A percentile compares a stretch with the other conserved stretches of the same genome.
Evolutionary conservation across 2,797 vertebrate genomes (phyloP).

Genomic region (Crypturellus tataupa): DNA sequence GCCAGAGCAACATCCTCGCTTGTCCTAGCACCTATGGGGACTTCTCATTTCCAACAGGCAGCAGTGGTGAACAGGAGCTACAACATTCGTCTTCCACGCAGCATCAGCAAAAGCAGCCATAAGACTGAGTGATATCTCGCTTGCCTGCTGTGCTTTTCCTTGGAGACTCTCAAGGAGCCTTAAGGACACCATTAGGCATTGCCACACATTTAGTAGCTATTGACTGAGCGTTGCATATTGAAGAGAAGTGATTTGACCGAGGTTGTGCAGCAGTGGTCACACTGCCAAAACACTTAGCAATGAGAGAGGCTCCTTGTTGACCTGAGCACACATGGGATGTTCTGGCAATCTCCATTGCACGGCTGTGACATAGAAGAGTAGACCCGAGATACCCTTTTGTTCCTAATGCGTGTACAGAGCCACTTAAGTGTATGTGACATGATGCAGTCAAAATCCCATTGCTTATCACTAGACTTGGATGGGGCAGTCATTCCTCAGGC

Average conservation of each 20-base stretch:
- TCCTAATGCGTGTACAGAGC: background rate
- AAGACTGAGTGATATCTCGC: background rate
- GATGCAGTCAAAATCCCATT: rapidly evolving
- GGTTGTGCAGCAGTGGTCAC: background rate
- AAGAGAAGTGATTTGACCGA: background rate
- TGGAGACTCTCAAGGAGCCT: background rate
- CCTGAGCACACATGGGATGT: background rate
- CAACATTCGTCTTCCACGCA: background rate
- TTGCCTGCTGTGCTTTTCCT: background rate
- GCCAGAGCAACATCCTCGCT: background rate
- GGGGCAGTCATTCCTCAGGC: background rate
- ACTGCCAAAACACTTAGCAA: background rate
- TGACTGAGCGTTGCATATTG: background rate
- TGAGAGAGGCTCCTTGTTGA: background rate
- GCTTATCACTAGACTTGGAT: background rate
- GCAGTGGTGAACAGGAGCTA: background rate
- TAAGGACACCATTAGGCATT: background rate
- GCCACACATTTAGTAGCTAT: background rate
- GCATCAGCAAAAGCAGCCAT: background rate
- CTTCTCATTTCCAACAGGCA: background rate
- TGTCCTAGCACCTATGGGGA: background rate
- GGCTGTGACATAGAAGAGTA: background rate
- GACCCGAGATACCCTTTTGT: background rate
- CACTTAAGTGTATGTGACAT: background rate
- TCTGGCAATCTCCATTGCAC: background rate